phyloP scores from a whole-genome alignment of 2,888 invertebrate genomes.

The Odontothrips loti region DNA sequence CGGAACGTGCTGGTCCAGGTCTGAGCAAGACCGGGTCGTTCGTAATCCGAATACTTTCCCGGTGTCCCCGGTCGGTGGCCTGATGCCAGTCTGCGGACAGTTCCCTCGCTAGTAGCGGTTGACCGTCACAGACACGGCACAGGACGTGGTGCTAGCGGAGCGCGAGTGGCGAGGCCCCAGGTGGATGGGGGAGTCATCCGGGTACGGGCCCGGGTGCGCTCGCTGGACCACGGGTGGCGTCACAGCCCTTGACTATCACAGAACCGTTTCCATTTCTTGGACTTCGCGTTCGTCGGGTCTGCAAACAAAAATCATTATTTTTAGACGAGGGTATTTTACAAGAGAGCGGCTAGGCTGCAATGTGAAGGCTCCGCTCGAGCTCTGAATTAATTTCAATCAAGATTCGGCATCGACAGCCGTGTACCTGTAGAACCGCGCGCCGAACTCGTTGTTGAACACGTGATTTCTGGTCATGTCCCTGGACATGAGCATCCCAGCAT shows the following conservation, averaged over 20 bases:
- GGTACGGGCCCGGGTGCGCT: conserved; percentile 10
- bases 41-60: background rate
- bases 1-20: background rate
- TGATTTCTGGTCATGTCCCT: conserved; percentile 50
- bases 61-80: background rate
- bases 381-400: no score
- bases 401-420: background rate
- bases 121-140: background rate
- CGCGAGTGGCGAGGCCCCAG: background rate
- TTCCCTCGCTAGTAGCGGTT: background rate
- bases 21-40: background rate
- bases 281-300: conserved; percentile 15
- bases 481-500: conserved; percentile 46
- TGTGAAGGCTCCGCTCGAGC: no score
- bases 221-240: conserved; percentile 18
- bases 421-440: conserved; percentile 47
- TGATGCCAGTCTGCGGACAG: background rate
- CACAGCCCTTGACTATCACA: conserved; percentile 17
- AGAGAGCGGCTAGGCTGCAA: no score
- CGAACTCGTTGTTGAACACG: conserved; percentile 48
- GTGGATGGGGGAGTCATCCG: conserved; percentile 15
- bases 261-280: conserved; percentile 17
- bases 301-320: background rate
- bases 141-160: conserved; percentile 13
- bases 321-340: no score